These are phyloP conservation scores for Lasiurus borealis DNA, from an alignment of 2,113 vertebrate species.

Conservation along the genomic window DNA sequence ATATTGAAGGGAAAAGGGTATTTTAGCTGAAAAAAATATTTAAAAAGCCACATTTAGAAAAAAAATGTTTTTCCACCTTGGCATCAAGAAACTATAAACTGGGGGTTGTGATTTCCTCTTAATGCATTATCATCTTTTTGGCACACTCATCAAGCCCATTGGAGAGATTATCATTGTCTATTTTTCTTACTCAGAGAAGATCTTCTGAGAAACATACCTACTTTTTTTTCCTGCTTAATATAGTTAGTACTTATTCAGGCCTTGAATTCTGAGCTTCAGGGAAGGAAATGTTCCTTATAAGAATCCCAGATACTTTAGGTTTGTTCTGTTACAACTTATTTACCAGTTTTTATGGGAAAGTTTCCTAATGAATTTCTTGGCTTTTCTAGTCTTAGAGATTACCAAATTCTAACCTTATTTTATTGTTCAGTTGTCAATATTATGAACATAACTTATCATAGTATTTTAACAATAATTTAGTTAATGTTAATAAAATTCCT, in stretches of 20 bases:
- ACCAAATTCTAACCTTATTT: neutral
- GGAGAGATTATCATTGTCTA: neutral
- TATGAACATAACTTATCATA: neutral
- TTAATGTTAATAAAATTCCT: neutral
- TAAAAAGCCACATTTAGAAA: neutral
- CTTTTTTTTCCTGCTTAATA: neutral
- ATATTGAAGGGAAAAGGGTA: neutral
- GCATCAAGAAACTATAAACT: neutral
- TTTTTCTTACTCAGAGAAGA: neutral
- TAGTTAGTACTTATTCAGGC: neutral
- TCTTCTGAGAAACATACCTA: constrained; percentile 14
- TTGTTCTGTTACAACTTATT: neutral
- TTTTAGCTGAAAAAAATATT: neutral
- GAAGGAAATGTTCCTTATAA: neutral
- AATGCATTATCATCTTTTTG: neutral
- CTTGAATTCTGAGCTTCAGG: neutral
- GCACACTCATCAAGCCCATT: neutral
- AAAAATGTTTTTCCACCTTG: neutral
- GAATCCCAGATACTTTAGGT: neutral
- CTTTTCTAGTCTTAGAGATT: neutral
- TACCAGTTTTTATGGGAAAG: neutral
- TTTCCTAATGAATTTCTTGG: constrained; percentile 16
- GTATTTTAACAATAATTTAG: neutral
- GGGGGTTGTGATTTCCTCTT: neutral
- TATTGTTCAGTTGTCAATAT: neutral